A percentile compares a stretch with the other conserved stretches of the same genome.
These are phyloP conservation scores for Trogon surrucura DNA, from an alignment of 2,113 vertebrate species.

Conservation along the genomic window DNA sequence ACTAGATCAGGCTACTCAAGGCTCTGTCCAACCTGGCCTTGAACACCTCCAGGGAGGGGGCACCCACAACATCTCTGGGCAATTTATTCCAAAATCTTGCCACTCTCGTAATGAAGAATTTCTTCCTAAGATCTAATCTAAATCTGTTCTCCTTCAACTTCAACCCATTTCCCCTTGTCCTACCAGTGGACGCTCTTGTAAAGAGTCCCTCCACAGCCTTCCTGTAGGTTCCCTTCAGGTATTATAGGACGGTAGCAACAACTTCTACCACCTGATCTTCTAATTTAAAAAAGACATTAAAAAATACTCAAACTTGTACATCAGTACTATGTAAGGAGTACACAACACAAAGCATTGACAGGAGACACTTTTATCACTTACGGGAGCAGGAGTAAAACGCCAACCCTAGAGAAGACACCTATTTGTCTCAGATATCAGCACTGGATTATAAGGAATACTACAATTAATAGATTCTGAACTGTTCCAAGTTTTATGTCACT, in stretches of 20 bases:
- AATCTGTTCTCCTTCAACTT: too few relatives aligned
- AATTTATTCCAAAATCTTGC: too few relatives aligned
- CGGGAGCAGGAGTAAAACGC: not conserved
- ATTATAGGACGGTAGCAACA: not conserved
- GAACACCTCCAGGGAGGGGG: too few relatives aligned
- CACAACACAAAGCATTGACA: not conserved
- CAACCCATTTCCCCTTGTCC: too few relatives aligned
- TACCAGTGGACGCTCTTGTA: too few relatives aligned
- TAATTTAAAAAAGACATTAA: not conserved
- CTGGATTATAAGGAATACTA: not conserved
- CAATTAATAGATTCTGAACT: not conserved
- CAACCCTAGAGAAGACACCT: not conserved
- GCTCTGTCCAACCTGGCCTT: too few relatives aligned
- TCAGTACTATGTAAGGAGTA: not conserved
- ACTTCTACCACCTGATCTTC: not conserved
- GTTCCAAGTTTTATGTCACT: not conserved
- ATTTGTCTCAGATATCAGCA: not conserved
- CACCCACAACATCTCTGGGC: too few relatives aligned
- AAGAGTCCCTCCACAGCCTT: too few relatives aligned
- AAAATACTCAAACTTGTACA: not conserved
- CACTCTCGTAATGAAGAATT: too few relatives aligned
- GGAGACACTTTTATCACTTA: not conserved
- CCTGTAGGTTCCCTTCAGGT: too few relatives aligned
- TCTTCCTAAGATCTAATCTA: too few relatives aligned
- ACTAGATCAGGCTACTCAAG: too few relatives aligned